Percentiles rank a stretch among this genome's conserved stretches.
Conservation (phyloP, 1,140 invertebrate genomes). For the Ladona fulva region DNA sequence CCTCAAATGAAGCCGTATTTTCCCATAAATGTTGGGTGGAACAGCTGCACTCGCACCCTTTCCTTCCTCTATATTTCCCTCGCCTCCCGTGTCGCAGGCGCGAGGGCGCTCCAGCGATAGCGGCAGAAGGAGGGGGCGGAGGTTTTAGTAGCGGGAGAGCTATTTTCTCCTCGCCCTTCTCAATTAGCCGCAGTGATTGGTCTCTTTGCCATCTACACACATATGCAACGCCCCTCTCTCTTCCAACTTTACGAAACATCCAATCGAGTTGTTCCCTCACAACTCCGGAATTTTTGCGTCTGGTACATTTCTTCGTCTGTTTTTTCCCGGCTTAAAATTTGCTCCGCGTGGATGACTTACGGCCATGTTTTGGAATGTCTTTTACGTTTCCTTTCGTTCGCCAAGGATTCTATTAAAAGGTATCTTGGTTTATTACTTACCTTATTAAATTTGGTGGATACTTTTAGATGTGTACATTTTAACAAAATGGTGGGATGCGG, state of each 20-base stretch:
- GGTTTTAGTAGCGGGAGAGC: not conserved
- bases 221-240: not conserved
- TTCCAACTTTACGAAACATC: not conserved
- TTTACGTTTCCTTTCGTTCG: too few relatives aligned
- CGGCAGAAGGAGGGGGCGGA: not conserved
- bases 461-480: too few relatives aligned
- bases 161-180: not conserved
- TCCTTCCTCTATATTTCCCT: not conserved
- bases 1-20: constrained; percentile 9
- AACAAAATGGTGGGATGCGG: too few relatives aligned
- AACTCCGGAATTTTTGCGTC: too few relatives aligned
- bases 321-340: too few relatives aligned
- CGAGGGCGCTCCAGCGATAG: not conserved
- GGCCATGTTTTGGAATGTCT: too few relatives aligned
- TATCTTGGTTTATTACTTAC: too few relatives aligned
- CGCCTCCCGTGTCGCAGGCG: not conserved
- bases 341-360: too few relatives aligned
- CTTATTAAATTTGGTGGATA: too few relatives aligned
- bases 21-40: not conserved
- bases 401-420: too few relatives aligned
- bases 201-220: not conserved
- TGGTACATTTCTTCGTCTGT: too few relatives aligned
- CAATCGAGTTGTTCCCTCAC: too few relatives aligned
- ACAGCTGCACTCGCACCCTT: not conserved
- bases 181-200: constrained; percentile 7